Evolutionary conservation across 2,888 invertebrate genomes (phyloP), one percentile per base, ranked within the genome.

Genomic region (Rotaria magnacalcarata): DNA sequence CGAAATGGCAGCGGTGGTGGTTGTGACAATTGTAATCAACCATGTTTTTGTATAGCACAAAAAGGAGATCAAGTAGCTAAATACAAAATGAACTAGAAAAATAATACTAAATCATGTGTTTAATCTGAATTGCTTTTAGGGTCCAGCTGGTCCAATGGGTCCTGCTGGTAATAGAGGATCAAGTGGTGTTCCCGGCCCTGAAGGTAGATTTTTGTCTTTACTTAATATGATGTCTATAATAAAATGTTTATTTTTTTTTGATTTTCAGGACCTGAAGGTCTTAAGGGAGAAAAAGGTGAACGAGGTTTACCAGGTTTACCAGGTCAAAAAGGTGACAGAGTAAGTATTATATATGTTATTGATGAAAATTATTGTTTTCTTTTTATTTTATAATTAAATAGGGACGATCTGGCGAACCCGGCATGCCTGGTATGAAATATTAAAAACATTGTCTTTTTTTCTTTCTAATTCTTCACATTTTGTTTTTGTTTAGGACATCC

Each of bases 361-460:
- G 2, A 10, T 50, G 27, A 14, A 14, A 27, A 27, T n/a, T n/a
- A 24, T 16, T 16, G 11, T n/a, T 14, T 50, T 0, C 19, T 34
- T 75, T 27, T 19, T 56, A 56, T 60, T 52, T 47, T 74, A 21
- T 21, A 5, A 19, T 8, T 41, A 19, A 84, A 52, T 58, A 75
- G 75, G 87, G 87, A 85, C 87, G 85, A 50, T 54, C 80, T 52
- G 87, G 87, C 50, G 75, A 85, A 85, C 87, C 87, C n/a, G 87
- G 87, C 34, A 74, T 67, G 21, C 52, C 85, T 43, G 87, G 87
- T 84, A 85, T 75, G 43, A 85, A 21, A 52, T 11, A 14, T 8
- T 0, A 41, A 74, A 19, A 41, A 0, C 1, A 74, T 60, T 43
- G 5, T 1, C 16, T 43, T 52, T 52, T 52, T 11, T 24, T 56